Percentiles rank a stretch among this genome's conserved stretches.
Conservation (phyloP, 2,797 vertebrate genomes). For the Syndactyla subalaris region DNA sequence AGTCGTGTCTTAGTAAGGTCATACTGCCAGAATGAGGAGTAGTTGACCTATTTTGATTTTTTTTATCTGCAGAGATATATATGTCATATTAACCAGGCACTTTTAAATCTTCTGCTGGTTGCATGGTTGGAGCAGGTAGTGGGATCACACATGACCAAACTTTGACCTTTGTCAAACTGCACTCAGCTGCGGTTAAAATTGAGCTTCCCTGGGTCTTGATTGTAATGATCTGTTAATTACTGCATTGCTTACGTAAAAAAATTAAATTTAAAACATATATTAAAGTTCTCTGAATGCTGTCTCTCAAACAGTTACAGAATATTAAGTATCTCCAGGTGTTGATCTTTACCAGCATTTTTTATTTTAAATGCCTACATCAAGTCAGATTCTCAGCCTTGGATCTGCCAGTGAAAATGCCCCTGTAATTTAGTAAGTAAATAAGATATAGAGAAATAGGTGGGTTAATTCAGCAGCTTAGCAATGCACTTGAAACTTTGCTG, state of each 20-base stretch:
- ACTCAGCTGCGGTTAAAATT: constrained; percentile 18
- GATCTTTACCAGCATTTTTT: background rate
- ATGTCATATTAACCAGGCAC: constrained; percentile 53
- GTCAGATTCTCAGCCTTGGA: background rate
- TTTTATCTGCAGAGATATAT: constrained; percentile 67
- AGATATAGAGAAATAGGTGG: background rate
- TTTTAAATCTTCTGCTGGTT: constrained; percentile 27
- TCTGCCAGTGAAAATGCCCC: background rate
- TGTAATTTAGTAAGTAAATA: background rate
- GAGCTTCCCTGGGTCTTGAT: background rate
- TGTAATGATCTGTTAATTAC: constrained; percentile 44
- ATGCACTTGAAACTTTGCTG: constrained; percentile 11
- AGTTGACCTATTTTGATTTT: constrained; percentile 71
- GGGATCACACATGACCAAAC: constrained; percentile 45
- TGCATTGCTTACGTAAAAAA: background rate
- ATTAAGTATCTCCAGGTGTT: background rate
- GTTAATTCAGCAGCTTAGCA: constrained; percentile 6
- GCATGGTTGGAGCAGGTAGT: constrained; percentile 29
- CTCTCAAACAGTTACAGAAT: background rate
- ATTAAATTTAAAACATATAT: background rate
- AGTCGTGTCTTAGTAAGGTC: constrained; percentile 73
- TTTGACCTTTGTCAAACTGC: constrained; percentile 67
- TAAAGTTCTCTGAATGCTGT: background rate
- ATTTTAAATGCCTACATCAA: background rate
- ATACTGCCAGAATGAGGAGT: constrained; percentile 63